Evolutionary conservation across 2,113 vertebrate species (phyloP).

Genomic region (Helogale parvula): DNA sequence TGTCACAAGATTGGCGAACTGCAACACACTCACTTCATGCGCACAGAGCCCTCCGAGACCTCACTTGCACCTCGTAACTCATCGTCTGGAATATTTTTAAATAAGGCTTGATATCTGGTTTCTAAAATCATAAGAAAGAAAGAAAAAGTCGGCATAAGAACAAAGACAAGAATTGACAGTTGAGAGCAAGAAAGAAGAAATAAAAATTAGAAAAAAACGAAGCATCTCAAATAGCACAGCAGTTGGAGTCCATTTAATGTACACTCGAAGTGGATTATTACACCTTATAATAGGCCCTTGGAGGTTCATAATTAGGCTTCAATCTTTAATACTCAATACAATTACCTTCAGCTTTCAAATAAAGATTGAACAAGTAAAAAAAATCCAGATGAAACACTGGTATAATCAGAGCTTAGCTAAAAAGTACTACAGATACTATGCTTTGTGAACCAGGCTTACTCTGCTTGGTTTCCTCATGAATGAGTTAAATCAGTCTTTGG

Average conservation of each 20-base stretch:
- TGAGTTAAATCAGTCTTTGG: slow-evolving; percentile 9
- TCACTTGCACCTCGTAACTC: background rate
- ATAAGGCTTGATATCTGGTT: slow-evolving; percentile 15
- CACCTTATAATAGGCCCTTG: background rate
- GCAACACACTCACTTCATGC: background rate
- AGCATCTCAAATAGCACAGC: background rate
- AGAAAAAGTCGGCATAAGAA: background rate
- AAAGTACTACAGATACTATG: background rate
- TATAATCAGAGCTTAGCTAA: background rate
- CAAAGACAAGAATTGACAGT: slow-evolving; percentile 16
- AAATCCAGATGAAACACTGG: background rate
- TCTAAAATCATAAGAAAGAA: slow-evolving; percentile 14
- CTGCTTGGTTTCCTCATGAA: background rate
- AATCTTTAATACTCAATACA: slow-evolving; percentile 17
- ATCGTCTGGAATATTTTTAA: background rate
- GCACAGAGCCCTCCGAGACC: background rate
- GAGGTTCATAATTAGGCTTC: background rate
- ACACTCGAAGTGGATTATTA: background rate
- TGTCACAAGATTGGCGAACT: background rate
- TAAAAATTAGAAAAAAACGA: background rate
- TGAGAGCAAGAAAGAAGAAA: slow-evolving; percentile 15
- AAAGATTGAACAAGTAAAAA: slow-evolving; percentile 30
- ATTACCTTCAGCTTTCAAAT: slow-evolving; percentile 49
- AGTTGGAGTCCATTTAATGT: background rate
- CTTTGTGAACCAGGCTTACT: background rate